Evolutionary conservation across 2,888 invertebrate genomes (phyloP), one percentile per base, ranked within the genome.

Genomic region (Catotricha subobsoleta): DNA sequence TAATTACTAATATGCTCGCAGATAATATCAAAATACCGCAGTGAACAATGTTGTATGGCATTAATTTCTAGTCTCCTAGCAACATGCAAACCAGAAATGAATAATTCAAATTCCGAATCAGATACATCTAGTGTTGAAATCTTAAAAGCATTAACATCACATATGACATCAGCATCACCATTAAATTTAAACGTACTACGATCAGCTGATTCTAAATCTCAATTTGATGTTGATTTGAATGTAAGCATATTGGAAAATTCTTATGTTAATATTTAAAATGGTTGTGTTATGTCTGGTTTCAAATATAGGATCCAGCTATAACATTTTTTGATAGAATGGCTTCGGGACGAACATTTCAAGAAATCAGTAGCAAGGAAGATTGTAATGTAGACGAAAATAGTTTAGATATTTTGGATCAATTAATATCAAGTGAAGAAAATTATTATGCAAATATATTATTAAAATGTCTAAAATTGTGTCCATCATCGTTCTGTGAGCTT

Each of bases 11-110:
- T 2, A 20, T 43, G 23, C 16, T 53, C 51, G 29, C 50, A 74
- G 73, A 58, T 69, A 34, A 54, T 80, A 46, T 72, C 78, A 0
- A 72, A 72, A 51, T 74, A 75, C 48, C 68, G 76, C 34, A 76
- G 76, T 0, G 79, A 80, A 59, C 62, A 72, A 23, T 76, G 76
- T 51, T 77, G 78, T 49, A 74, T 76, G 47, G 71, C 75, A 44
- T 62, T 80, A n/a, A 50, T 51, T 18, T 45, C 48, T 2, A 48
- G 48, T 36, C 36, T 51, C 12, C 38, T 51, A n/a, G 40, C 46
- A 2, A 46, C 49, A 8, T 51, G 48, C 30, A 49, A 49, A 43
- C 35, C 48, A 8, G 49, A 51, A 34, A n/a, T n/a, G n/a, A 23
- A 45, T 19, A 43, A 42, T 39, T 39, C 44, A 1, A 52, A 53